These are phyloP conservation scores for Oenanthe oenanthe DNA, from an alignment of 2,113 vertebrate genomes.

Conservation along the genomic window DNA sequence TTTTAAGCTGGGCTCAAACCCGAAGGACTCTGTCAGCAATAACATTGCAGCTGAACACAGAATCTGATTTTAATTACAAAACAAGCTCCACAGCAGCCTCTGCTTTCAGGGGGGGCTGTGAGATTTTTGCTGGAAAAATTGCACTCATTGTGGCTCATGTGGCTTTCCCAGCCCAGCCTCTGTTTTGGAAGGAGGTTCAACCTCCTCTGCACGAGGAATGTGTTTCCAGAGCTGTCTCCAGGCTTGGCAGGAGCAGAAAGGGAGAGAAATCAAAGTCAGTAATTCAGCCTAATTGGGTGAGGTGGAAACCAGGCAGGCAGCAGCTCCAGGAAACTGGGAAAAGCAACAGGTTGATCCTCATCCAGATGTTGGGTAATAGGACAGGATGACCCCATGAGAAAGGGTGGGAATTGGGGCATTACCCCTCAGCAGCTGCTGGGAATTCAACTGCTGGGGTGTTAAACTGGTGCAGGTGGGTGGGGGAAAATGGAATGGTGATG, in stretches of 20 bases:
- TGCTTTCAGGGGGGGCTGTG: neutral
- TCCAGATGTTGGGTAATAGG: neutral
- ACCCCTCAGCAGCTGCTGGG: neutral
- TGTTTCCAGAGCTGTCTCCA: neutral
- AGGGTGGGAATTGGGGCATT: neutral
- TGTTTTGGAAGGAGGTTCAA: neutral
- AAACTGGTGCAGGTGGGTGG: neutral
- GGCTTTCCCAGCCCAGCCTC: neutral
- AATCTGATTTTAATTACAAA: neutral
- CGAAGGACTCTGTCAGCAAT: neutral
- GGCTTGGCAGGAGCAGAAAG: neutral
- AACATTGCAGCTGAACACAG: neutral
- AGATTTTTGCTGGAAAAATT: neutral
- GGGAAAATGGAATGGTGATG: fast-evolving
- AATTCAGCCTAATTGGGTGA: neutral
- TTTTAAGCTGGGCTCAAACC: neutral
- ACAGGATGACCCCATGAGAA: fast-evolving
- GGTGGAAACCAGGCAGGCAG: neutral
- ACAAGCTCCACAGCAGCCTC: neutral
- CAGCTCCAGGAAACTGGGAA: neutral
- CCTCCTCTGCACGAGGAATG: neutral
- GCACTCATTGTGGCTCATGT: neutral
- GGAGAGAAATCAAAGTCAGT: neutral
- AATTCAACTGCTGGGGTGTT: neutral
- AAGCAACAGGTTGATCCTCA: neutral